Evolutionary conservation across 1,140 invertebrate species (phyloP), one percentile per base, ranked within the genome.

Genomic region (Bombus turneri): DNA sequence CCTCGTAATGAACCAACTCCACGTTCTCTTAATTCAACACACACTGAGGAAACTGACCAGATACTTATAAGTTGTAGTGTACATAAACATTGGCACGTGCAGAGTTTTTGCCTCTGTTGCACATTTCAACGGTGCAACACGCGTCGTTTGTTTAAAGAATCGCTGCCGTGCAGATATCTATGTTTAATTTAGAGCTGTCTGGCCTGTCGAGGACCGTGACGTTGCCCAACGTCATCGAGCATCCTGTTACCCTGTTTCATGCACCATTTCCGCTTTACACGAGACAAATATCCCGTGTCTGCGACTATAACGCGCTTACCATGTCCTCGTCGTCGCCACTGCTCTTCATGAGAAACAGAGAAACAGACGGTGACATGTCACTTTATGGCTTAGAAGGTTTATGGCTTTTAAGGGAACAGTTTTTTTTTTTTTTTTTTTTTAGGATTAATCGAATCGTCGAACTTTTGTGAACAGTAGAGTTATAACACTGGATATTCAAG

Each of bases 81-180:
- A 18, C 34, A 39, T 34, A 66, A 31, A 66, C 64, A 31, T 66
- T 18, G 4, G 3, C 69, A 4, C 28, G 15, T 39, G 13, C n/a
- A 31, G 39, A 28, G 6, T 43, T 12, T n/a, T n/a, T 9, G 41
- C 43, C 41, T 73, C n/a, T 43, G 71, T 31, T 72, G 37, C 68
- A 39, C 25, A 12, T 71, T 71, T 41, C 25, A 39, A 1, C 37
- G 25, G 25, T 10, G 66, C 22, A 25, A 47, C 47, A 0, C 69
- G 25, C 39, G 28, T 13, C n/a, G 71, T 73, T 73, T 73, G 71
- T 73, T 73, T 73, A 73, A 73, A 73, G 41, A 73, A 73, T 73
- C 39, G 28, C 71, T 12, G 59, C 2, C 28, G 41, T 18, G 71
- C 71, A 43, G 41, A 73, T 73, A 43, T 43, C 41, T 73, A 15